A percentile compares a stretch with the other conserved stretches of the same genome.
These are phyloP conservation scores for Heliothis peltigera DNA, from an alignment of 2,888 invertebrate genomes.

Conservation along the genomic window DNA sequence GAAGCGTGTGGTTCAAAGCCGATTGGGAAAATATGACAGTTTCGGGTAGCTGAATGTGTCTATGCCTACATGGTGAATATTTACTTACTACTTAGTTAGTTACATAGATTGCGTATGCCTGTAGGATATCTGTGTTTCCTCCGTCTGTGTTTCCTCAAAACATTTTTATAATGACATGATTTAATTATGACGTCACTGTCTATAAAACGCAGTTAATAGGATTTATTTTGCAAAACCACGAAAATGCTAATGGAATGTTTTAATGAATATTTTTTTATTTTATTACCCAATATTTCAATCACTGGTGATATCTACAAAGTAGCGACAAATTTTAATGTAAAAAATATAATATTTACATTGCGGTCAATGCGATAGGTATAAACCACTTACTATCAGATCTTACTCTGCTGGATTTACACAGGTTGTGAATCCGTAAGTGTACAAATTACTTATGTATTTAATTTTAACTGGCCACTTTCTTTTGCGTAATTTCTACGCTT, in stretches of 20 bases:
- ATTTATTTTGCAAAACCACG: background rate
- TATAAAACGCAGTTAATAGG: background rate
- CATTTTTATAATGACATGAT: constrained; percentile 1
- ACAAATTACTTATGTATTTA: constrained; percentile 52
- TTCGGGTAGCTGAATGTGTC: too few relatives aligned
- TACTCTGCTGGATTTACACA: background rate
- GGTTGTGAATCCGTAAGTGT: background rate
- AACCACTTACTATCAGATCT: background rate
- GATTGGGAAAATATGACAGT: too few relatives aligned
- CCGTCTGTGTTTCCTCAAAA: constrained; percentile 29
- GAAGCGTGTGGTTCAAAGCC: too few relatives aligned
- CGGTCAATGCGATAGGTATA: background rate
- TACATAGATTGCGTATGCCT: too few relatives aligned
- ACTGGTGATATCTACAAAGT: too few relatives aligned
- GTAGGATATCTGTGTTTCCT: too few relatives aligned
- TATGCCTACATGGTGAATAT: too few relatives aligned
- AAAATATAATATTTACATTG: too few relatives aligned
- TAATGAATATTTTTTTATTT: background rate
- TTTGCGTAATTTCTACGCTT: constrained; percentile 64
- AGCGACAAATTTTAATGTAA: too few relatives aligned
- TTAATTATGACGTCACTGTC: background rate
- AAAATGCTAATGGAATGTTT: background rate
- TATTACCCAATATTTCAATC: background rate
- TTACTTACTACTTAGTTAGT: too few relatives aligned
- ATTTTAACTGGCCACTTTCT: constrained; percentile 76